Evolutionary conservation across 2,113 vertebrate species (phyloP).

Genomic region (Malurus cyaneus): DNA sequence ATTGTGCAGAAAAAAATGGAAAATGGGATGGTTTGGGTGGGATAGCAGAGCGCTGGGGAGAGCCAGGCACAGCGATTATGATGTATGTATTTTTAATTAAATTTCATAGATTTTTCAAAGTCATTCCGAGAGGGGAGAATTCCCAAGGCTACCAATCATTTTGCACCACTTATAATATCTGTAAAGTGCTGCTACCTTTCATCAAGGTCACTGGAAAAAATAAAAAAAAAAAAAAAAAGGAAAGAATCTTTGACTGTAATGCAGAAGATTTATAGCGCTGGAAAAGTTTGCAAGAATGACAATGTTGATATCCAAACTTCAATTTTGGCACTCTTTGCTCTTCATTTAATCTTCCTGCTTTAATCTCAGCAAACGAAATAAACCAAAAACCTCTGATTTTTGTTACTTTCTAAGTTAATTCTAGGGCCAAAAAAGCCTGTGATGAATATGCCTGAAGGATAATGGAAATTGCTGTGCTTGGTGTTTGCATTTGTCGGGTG

Average conservation of each 20-base stretch:
- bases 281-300: background rate
- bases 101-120: constrained; percentile 31
- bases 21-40: background rate
- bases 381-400: background rate
- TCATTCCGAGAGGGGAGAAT: background rate
- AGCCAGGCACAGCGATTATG: background rate
- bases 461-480: constrained; percentile 10
- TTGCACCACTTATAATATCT: background rate
- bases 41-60: background rate
- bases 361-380: constrained; percentile 2
- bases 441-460: constrained; percentile 20
- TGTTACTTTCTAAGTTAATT: background rate
- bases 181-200: constrained; percentile 8
- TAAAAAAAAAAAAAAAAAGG: background rate
- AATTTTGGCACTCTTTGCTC: background rate
- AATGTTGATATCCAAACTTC: constrained; percentile 4
- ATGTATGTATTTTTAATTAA: constrained; percentile 43
- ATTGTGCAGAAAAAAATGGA: background rate
- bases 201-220: background rate
- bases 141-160: constrained; percentile 49
- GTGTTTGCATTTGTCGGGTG: background rate
- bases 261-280: constrained; percentile 18
- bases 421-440: background rate
- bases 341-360: constrained; percentile 36
- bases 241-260: background rate